Percentiles rank a stretch among this genome's conserved stretches.
These are phyloP conservation scores for Bacillus rossius DNA, from an alignment of 1,140 invertebrate genomes.

Conservation along the genomic window DNA sequence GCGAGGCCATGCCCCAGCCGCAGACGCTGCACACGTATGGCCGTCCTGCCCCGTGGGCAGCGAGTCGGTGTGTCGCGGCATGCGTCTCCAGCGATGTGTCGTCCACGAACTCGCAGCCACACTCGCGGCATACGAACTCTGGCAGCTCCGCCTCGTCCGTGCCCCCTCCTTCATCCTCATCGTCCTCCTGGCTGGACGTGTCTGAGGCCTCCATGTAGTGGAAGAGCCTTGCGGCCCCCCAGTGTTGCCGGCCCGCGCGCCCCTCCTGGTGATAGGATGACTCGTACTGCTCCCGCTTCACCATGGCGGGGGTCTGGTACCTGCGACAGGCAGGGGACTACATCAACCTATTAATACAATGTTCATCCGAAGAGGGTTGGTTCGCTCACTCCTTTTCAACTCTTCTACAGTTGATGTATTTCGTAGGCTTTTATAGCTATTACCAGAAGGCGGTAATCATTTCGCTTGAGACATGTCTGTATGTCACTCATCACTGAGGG, in stretches of 20 bases:
- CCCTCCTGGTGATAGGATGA: conserved; percentile 14
- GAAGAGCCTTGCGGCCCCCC: conserved; percentile 50
- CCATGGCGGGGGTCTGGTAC: conserved; percentile 7
- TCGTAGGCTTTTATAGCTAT: too few species aligned
- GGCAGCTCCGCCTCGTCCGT: conserved; percentile 38
- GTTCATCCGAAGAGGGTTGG: neutral
- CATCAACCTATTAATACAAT: conserved; percentile 17
- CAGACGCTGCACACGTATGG: conserved; percentile 43
- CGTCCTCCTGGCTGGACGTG: conserved; percentile 47
- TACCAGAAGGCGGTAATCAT: too few species aligned
- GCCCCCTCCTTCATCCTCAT: conserved; percentile 37
- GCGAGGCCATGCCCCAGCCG: conserved; percentile 37
- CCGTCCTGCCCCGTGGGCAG: conserved; percentile 14
- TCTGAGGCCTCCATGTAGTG: conserved; percentile 54
- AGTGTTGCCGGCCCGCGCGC: conserved; percentile 37
- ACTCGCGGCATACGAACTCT: conserved; percentile 44
- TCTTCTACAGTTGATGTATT: neutral
- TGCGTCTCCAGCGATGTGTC: conserved; percentile 45
- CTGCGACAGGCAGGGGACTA: conserved; percentile 14
- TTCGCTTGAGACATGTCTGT: too few species aligned
- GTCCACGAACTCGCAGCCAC: conserved; percentile 49
- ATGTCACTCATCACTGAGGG: too few species aligned
- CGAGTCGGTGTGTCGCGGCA: conserved; percentile 35
- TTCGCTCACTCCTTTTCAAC: neutral
- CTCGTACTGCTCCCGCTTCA: conserved; percentile 1